Conservation (phyloP, 1,140 invertebrate species). For the Littorina saxatilis region DNA sequence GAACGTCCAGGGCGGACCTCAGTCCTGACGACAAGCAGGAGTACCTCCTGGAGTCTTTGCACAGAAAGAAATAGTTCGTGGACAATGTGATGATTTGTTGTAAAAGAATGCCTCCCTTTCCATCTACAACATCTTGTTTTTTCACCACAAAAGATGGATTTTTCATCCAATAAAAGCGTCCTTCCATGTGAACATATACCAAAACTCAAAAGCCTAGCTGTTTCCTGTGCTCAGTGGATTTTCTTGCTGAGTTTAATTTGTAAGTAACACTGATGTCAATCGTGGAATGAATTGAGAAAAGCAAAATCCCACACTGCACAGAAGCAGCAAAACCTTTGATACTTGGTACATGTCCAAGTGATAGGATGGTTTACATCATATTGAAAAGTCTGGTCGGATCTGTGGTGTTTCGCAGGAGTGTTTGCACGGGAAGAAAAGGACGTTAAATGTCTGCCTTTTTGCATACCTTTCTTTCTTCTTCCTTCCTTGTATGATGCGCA, state of each 20-base stretch:
- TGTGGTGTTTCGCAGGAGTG: too few relatives aligned
- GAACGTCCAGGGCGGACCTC: conserved; percentile 31
- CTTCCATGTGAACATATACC: too few relatives aligned
- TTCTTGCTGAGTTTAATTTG: not conserved
- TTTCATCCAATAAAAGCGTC: not conserved
- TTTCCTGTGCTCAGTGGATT: too few relatives aligned
- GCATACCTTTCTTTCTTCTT: too few relatives aligned
- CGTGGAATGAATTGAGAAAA: not conserved
- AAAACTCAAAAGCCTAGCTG: too few relatives aligned
- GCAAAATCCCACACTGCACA: not conserved
- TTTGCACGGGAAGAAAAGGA: too few relatives aligned
- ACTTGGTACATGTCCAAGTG: too few relatives aligned
- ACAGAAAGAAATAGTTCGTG: conserved; percentile 45
- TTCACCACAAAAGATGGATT: not conserved
- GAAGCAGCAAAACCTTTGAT: too few relatives aligned
- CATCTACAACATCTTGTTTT: too few relatives aligned
- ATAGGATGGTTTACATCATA: too few relatives aligned
- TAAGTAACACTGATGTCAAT: not conserved
- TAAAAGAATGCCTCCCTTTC: not conserved
- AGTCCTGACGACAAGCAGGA: conserved; percentile 46
- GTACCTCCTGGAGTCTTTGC: conserved; percentile 44
- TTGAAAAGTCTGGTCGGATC: too few relatives aligned
- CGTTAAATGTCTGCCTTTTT: too few relatives aligned
- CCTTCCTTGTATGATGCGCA: not conserved
- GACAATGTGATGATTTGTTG: not conserved